Conservation (phyloP, 2,113 vertebrate genomes). For the Sorex araneus region DNA sequence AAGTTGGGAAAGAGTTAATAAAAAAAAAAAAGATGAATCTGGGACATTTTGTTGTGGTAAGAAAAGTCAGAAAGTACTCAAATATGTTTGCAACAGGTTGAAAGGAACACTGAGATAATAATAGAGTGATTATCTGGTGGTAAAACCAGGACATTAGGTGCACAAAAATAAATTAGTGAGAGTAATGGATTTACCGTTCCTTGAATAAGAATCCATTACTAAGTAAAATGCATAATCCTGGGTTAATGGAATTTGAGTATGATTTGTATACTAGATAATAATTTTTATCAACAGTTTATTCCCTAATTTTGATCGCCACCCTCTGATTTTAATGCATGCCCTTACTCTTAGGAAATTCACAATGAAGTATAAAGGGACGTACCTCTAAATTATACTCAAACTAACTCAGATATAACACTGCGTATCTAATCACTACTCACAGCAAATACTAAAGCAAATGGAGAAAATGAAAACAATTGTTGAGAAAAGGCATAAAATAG, state of each 20-base stretch:
- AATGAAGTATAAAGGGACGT: not conserved
- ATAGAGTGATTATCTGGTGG: not conserved
- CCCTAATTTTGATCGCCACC: not conserved
- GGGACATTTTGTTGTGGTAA: not conserved
- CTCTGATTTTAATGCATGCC: not conserved
- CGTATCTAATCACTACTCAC: not conserved
- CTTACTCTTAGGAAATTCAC: constrained; percentile 43
- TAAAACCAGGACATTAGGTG: not conserved
- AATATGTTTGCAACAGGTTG: not conserved
- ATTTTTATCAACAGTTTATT: not conserved
- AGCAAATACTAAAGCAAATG: constrained; percentile 23
- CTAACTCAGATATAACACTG: not conserved
- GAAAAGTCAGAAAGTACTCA: constrained; percentile 15
- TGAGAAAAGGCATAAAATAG: constrained; percentile 21
- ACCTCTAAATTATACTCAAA: constrained; percentile 19
- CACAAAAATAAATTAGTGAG: not conserved
- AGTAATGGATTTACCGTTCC: not conserved
- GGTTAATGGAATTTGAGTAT: constrained; percentile 1
- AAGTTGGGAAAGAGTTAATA: not conserved
- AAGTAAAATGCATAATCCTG: not conserved
- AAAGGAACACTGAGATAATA: not conserved
- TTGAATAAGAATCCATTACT: constrained; percentile 9
- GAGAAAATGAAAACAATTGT: not conserved
- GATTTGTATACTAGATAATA: not conserved
- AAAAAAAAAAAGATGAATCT: not conserved